A percentile compares a stretch with the other conserved stretches of the same genome.
Conservation (phyloP, 1,140 invertebrate species). For the Drosophila pandora region DNA sequence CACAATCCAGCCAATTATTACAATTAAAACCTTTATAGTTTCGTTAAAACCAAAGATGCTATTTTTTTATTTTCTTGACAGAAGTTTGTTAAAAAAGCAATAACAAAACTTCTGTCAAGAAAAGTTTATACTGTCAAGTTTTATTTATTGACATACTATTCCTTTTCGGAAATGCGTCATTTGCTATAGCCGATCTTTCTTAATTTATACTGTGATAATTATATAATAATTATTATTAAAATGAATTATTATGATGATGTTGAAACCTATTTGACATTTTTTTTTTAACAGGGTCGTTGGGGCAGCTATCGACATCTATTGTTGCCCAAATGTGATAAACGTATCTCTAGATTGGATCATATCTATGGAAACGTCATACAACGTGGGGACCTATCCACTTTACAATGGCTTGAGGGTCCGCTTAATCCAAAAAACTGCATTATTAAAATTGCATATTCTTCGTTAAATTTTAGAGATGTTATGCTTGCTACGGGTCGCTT, state of each 20-base stretch:
- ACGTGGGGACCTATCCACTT: slow-evolving; percentile 92
- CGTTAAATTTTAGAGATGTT: slow-evolving; percentile 91
- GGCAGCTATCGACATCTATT: slow-evolving; percentile 91
- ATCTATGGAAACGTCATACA: slow-evolving; percentile 91
- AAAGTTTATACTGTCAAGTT: too few species aligned
- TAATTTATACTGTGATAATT: too few species aligned
- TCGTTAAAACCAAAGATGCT: too few species aligned
- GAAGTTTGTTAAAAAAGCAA: too few species aligned
- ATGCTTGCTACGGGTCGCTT: slow-evolving; percentile 91
- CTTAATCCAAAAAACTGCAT: slow-evolving; percentile 79
- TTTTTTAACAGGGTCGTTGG: slow-evolving; percentile 87
- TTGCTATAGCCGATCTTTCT: too few species aligned
- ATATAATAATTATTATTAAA: too few species aligned
- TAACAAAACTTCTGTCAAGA: too few species aligned
- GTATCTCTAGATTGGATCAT: slow-evolving; percentile 84
- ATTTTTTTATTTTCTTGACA: too few species aligned
- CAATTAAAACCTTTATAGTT: too few species aligned
- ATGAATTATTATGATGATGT: neutral
- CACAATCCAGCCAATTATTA: too few species aligned
- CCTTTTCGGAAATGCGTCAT: too few species aligned
- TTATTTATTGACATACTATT: too few species aligned
- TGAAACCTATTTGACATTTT: neutral
- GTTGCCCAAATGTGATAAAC: slow-evolving; percentile 84
- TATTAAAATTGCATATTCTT: slow-evolving; percentile 87
- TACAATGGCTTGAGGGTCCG: slow-evolving; percentile 92